phyloP scores from a whole-genome alignment of 2,888 invertebrate species.

The Patella pellucida region DNA sequence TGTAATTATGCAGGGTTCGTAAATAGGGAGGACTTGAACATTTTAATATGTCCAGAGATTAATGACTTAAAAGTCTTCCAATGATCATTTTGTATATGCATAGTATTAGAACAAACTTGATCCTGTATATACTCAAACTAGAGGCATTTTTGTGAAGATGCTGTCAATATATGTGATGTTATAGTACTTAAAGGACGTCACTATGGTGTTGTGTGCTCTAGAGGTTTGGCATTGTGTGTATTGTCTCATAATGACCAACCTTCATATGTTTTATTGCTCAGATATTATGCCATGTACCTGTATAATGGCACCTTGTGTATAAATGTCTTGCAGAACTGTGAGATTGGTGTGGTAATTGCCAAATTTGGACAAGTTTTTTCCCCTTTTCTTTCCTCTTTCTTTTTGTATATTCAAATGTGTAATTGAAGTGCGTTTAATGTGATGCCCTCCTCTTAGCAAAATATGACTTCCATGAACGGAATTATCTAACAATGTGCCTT shows the following conservation, averaged over 20 bases:
- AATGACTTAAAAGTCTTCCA: too few species aligned
- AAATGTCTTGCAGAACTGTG: not conserved
- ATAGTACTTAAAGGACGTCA: too few species aligned
- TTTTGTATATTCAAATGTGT: too few species aligned
- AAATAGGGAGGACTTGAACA: too few species aligned
- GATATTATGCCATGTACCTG: not conserved
- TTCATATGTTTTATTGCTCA: conserved; percentile 1
- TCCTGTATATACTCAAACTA: too few species aligned
- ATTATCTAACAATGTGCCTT: not conserved
- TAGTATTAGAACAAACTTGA: too few species aligned
- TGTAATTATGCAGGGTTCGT: too few species aligned
- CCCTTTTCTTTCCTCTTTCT: not conserved
- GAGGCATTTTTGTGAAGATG: too few species aligned
- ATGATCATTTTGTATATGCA: too few species aligned
- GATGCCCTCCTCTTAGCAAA: not conserved
- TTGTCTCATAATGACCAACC: not conserved
- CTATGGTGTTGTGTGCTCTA: conserved; percentile 6
- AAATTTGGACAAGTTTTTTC: conserved; percentile 6
- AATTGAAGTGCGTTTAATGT: not conserved
- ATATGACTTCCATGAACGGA: not conserved
- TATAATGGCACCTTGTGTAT: too few species aligned
- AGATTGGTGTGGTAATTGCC: conserved; percentile 7
- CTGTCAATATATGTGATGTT: too few species aligned
- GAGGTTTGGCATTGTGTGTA: not conserved
- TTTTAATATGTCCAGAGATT: too few species aligned